Evolutionary conservation across 2,888 invertebrate genomes (phyloP).

Genomic region (Ichneumoninae sp.): DNA sequence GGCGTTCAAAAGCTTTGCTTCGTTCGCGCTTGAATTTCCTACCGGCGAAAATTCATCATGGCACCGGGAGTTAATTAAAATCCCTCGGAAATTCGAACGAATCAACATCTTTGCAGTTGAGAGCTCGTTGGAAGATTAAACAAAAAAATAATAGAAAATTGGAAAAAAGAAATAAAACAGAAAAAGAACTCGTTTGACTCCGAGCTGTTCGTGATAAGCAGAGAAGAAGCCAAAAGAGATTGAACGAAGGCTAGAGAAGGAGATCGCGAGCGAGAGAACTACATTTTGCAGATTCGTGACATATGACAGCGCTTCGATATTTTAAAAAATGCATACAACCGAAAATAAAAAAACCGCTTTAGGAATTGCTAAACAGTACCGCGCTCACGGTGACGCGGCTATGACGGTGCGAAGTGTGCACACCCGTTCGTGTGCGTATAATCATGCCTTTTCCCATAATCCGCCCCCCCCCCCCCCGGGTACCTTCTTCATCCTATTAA

Average conservation of each 20-base stretch:
- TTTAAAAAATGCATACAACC: conserved; percentile 22
- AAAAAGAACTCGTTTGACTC: background rate
- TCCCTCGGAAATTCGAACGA: conserved; percentile 45
- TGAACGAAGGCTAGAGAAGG: background rate
- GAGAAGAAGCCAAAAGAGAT: conserved; percentile 12
- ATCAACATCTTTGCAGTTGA: conserved; percentile 42
- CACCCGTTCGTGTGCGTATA: conserved; percentile 20
- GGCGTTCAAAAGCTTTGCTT: conserved; percentile 43
- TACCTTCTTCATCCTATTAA: conserved; percentile 72
- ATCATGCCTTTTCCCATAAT: conserved; percentile 50
- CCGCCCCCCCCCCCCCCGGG: conserved; percentile 2
- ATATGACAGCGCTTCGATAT: conserved; percentile 16
- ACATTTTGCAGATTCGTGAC: conserved; percentile 15
- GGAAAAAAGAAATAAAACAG: background rate
- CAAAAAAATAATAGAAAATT: background rate
- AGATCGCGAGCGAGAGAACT: background rate
- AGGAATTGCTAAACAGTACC: conserved; percentile 63
- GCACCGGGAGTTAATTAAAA: conserved; percentile 60
- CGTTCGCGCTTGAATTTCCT: conserved; percentile 42
- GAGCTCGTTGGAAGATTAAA: background rate
- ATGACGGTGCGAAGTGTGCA: background rate
- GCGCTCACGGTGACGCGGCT: background rate
- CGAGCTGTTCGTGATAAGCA: background rate
- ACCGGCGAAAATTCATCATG: conserved; percentile 31
- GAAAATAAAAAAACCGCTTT: conserved; percentile 53